Evolutionary conservation across 2,797 vertebrate species (phyloP).

Genomic region (Bufotes viridis): DNA sequence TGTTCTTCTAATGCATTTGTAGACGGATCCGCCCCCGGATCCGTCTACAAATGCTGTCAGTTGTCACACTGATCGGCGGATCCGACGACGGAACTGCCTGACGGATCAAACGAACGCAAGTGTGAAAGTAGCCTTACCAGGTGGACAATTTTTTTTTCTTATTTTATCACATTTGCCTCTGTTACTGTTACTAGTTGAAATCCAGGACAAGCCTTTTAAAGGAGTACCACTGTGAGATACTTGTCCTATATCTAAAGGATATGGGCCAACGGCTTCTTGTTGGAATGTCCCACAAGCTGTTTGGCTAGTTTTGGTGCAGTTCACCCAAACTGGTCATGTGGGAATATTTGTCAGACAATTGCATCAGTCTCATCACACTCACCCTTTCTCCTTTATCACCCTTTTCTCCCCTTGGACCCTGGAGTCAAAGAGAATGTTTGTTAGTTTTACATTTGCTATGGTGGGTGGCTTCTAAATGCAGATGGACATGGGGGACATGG

Average conservation of each 20-base stretch:
- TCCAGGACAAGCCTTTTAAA: not conserved
- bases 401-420: slow-evolving; percentile 77
- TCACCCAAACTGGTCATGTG: not conserved
- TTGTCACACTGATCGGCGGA: too few relatives aligned
- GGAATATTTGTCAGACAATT: not conserved
- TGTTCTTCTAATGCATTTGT: too few relatives aligned
- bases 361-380: slow-evolving; percentile 51
- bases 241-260: not conserved
- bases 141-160: too few relatives aligned
- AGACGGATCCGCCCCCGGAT: too few relatives aligned
- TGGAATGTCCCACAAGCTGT: not conserved
- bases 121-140: too few relatives aligned
- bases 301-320: not conserved
- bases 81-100: too few relatives aligned
- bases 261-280: not conserved
- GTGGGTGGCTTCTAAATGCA: not conserved
- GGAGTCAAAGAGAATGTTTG: slow-evolving; percentile 49
- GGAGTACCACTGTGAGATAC: not conserved
- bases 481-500: not conserved
- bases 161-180: too few relatives aligned
- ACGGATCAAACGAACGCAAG: too few relatives aligned
- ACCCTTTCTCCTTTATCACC: slow-evolving; percentile 73
- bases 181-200: too few relatives aligned
- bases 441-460: not conserved
- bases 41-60: too few relatives aligned